These are phyloP conservation scores for Pollenia labialis DNA, from an alignment of 2,888 invertebrate genomes.

Conservation along the genomic window DNA sequence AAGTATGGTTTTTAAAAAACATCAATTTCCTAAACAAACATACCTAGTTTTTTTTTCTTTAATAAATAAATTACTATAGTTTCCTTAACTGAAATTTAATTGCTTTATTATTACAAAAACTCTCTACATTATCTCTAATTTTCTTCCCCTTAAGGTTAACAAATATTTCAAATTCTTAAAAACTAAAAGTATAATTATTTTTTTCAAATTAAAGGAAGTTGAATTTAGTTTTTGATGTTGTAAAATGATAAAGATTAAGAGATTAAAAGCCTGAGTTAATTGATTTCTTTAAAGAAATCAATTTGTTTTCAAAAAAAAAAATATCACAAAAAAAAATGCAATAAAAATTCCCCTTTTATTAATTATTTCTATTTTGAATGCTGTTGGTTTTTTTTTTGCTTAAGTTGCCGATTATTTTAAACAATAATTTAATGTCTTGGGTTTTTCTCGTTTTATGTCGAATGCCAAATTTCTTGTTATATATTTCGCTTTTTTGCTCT, in stretches of 20 bases:
- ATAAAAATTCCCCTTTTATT: conserved; percentile 55
- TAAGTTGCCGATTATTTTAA: conserved; percentile 30
- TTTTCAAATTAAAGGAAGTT: conserved; percentile 33
- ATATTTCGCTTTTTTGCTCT: background rate
- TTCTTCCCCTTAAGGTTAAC: background rate
- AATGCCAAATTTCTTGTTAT: conserved; percentile 61
- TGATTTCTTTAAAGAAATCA: conserved; percentile 50
- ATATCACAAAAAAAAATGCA: conserved; percentile 39
- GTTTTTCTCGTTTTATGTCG: conserved; percentile 37
- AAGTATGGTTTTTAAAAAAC: background rate
- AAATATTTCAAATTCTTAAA: conserved; percentile 15
- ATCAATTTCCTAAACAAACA: conserved; percentile 5
- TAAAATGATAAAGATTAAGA: conserved; percentile 6
- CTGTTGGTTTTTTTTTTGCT: background rate
- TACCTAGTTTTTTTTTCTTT: background rate
- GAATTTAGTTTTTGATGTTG: conserved; percentile 24
- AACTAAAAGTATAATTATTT: background rate
- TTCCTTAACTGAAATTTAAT: conserved; percentile 8
- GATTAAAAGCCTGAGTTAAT: background rate
- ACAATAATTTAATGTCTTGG: conserved; percentile 38
- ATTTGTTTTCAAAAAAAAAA: conserved; percentile 35
- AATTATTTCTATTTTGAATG: conserved; percentile 21
- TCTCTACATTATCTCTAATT: background rate
- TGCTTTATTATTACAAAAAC: background rate
- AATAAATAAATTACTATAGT: background rate